Percentiles rank a stretch among this genome's conserved stretches.
These are phyloP conservation scores for Drosophila peninsularis DNA, from an alignment of 2,888 invertebrate genomes.

Conservation along the genomic window DNA sequence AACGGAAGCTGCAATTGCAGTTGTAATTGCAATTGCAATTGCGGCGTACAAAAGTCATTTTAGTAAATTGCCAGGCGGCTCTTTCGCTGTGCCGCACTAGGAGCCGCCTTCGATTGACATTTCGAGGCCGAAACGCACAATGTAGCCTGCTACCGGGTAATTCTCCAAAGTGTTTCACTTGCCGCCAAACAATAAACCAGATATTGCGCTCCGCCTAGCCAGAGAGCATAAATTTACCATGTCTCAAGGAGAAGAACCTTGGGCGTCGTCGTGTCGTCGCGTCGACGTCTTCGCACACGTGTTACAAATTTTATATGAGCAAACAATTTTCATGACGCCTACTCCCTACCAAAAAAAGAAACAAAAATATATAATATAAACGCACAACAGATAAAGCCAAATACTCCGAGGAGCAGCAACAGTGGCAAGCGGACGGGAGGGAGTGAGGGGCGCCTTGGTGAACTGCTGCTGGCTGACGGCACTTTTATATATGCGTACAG, in stretches of 20 bases:
- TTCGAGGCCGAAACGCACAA: constrained; percentile 27
- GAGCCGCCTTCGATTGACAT: constrained; percentile 49
- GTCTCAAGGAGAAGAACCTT: constrained; percentile 41
- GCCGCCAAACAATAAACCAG: constrained; percentile 77
- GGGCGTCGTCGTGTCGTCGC: background rate
- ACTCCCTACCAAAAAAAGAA: constrained; percentile 17
- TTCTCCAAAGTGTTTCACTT: constrained; percentile 80
- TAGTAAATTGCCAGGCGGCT: constrained; percentile 51
- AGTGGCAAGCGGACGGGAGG: background rate
- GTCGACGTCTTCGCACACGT: constrained; percentile 65
- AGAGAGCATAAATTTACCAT: constrained; percentile 67
- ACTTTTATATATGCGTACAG: constrained; percentile 75
- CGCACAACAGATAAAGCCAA: constrained; percentile 75
- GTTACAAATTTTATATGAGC: constrained; percentile 80
- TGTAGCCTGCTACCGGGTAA: constrained; percentile 50
- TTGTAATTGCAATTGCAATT: constrained; percentile 22
- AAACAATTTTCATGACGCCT: constrained; percentile 58
- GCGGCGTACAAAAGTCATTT: constrained; percentile 17
- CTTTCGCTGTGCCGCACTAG: background rate
- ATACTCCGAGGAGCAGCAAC: constrained; percentile 58
- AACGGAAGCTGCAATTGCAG: constrained; percentile 71
- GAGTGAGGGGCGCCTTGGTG: background rate
- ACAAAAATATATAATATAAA: constrained; percentile 59
- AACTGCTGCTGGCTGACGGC: constrained; percentile 52
- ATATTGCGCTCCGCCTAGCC: constrained; percentile 45